Conservation (phyloP, 2,797 vertebrate species). For the Catharus ustulatus region DNA sequence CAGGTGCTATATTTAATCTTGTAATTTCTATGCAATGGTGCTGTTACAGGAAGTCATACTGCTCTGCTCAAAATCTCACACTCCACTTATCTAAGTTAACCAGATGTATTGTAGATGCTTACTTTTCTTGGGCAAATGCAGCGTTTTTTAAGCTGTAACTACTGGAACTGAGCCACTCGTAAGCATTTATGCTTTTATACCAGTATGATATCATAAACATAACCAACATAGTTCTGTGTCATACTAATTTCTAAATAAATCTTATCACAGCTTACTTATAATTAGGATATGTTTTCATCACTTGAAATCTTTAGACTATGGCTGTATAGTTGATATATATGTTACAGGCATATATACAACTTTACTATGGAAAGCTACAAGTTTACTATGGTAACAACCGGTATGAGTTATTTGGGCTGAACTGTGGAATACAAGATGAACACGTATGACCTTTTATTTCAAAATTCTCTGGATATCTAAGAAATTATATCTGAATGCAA, state of each 20-base stretch:
- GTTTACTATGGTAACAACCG: not conserved
- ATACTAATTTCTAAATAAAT: not conserved
- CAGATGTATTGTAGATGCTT: not conserved
- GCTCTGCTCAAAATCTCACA: not conserved
- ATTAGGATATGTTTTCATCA: not conserved
- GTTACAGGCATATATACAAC: not conserved
- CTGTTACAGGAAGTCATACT: not conserved
- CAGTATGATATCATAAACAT: not conserved
- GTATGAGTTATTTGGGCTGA: not conserved
- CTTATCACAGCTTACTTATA: not conserved
- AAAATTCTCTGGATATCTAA: not conserved
- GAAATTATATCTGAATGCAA: not conserved
- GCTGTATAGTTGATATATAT: not conserved
- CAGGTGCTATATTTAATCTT: not conserved
- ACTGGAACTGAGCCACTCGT: not conserved
- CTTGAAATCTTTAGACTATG: not conserved
- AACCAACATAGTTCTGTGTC: not conserved
- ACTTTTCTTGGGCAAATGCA: not conserved
- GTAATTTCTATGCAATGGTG: not conserved
- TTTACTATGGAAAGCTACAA: not conserved
- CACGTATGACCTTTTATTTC: not conserved
- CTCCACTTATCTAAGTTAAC: not conserved
- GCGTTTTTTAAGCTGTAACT: fast-evolving
- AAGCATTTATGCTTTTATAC: not conserved
- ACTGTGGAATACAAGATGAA: not conserved